Base-by-base conservation (phyloP, 2,888 invertebrate genomes). In the Lottia scabra region DNA sequence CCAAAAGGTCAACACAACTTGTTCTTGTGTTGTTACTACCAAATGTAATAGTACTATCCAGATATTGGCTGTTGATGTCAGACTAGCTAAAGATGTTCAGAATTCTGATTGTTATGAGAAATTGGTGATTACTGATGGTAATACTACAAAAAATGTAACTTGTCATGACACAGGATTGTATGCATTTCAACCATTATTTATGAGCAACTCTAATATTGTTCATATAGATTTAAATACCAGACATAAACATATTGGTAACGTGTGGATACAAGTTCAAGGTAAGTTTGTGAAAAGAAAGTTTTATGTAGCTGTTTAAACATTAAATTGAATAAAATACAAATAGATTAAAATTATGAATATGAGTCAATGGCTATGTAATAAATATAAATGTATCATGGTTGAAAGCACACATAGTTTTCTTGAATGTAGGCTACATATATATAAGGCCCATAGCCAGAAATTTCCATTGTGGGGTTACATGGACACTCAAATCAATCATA, bases 251-350 rank as follows among this genome's bases (percentile, higher is more conserved):
- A 30, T n/a, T 10, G 70, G 70, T 48, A 62, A 63, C 23, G 43
- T 70, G 10, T 70, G 70, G 70, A 65, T 70, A n/a, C 46, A 56
- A 43, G 44, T 70, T 16, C 46, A 26, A 44, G 46, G 70, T 70
- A 62, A 66, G 64, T 48, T 56, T 19, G 10, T 38, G 38, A 6
- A 38, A 8, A 38, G 8, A 38, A 30, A 30, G 30, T 30, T n/a
- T n/a, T n/a, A n/a, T n/a, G n/a, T n/a, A n/a, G n/a, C n/a, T n/a
- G n/a, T n/a, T n/a, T n/a, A n/a, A n/a, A n/a, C n/a, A n/a, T n/a
- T n/a, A n/a, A n/a, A n/a, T n/a, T 4, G 5, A 30, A 30, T 30
- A 30, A 30, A 30, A 30, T 5, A 30, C 30, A 30, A n/a, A 38
- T 38, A 38, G 8, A 6, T 38, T 10, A 38, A 2, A 38, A 38